Evolutionary conservation across 2,797 vertebrate species (phyloP).

Genomic region (Sebastes matsubarae): DNA sequence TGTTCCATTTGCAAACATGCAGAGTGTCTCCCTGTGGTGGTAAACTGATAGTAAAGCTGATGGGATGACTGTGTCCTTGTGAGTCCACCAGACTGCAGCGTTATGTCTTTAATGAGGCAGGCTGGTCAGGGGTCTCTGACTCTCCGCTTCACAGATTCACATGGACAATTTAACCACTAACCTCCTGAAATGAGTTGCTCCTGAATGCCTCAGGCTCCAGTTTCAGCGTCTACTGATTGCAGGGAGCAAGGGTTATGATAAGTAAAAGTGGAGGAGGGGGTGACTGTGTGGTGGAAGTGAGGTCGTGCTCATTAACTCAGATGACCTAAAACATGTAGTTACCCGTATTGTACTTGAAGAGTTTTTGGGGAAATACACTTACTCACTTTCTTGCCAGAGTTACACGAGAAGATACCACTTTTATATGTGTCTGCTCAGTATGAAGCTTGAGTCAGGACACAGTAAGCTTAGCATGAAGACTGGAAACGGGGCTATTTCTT

Average conservation of each 20-base stretch:
- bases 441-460: not conserved
- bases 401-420: not conserved
- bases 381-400: not conserved
- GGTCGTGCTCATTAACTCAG: slow-evolving; percentile 36
- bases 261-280: slow-evolving; percentile 68
- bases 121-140: slow-evolving; percentile 76
- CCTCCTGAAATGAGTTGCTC: slow-evolving; percentile 83
- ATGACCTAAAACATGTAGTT: slow-evolving; percentile 33
- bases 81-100: slow-evolving; percentile 37
- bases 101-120: slow-evolving; percentile 82
- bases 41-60: not conserved
- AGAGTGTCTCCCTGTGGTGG: not conserved
- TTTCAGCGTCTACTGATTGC: slow-evolving; percentile 77
- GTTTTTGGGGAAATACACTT: not conserved
- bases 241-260: slow-evolving; percentile 69
- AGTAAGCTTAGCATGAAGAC: not conserved
- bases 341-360: slow-evolving; percentile 25
- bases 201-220: slow-evolving; percentile 81
- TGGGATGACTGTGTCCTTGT: slow-evolving; percentile 23
- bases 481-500: not conserved
- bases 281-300: not conserved
- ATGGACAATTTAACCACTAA: slow-evolving; percentile 88
- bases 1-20: not conserved
- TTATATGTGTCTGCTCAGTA: not conserved
- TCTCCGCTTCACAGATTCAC: slow-evolving; percentile 82